Conservation (phyloP, 2,797 vertebrate species). For the Gymnodraco acuticeps region DNA sequence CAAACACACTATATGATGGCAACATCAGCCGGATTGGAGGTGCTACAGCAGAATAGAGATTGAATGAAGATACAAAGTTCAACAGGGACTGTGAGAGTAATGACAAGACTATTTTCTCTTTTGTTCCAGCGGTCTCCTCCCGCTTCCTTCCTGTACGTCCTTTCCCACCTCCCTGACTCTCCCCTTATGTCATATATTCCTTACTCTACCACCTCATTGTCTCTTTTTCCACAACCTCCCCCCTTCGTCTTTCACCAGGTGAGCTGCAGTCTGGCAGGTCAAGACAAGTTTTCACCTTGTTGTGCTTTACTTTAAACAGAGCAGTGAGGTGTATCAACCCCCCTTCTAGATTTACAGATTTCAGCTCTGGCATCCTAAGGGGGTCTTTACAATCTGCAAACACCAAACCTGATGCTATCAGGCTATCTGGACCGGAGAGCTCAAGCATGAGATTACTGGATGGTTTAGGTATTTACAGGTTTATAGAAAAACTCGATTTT, state of each 20-base stretch:
- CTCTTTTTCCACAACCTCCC: neutral
- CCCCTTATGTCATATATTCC: neutral
- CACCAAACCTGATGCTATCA: conserved; percentile 35
- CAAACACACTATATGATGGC: conserved; percentile 62
- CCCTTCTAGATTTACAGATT: conserved; percentile 42
- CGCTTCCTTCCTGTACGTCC: neutral
- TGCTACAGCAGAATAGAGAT: conserved; percentile 18
- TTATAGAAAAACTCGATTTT: neutral
- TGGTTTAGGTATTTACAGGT: neutral
- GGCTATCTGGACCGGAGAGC: neutral
- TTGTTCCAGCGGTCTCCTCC: neutral
- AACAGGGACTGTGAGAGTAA: neutral
- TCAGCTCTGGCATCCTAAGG: conserved; percentile 21
- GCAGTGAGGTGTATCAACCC: conserved; percentile 47
- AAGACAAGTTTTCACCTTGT: conserved; percentile 65
- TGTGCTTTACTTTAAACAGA: conserved; percentile 55
- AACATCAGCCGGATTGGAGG: conserved; percentile 47
- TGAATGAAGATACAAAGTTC: conserved; percentile 10
- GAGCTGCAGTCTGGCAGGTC: conserved; percentile 64
- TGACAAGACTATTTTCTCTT: neutral
- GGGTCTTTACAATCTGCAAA: conserved; percentile 22
- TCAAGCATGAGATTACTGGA: conserved; percentile 5
- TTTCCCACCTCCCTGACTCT: neutral
- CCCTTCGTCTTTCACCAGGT: conserved; percentile 48
- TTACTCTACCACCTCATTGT: conserved; percentile 16